Conservation (phyloP, 2,888 invertebrate species). For the Stictocephala bisonia region DNA sequence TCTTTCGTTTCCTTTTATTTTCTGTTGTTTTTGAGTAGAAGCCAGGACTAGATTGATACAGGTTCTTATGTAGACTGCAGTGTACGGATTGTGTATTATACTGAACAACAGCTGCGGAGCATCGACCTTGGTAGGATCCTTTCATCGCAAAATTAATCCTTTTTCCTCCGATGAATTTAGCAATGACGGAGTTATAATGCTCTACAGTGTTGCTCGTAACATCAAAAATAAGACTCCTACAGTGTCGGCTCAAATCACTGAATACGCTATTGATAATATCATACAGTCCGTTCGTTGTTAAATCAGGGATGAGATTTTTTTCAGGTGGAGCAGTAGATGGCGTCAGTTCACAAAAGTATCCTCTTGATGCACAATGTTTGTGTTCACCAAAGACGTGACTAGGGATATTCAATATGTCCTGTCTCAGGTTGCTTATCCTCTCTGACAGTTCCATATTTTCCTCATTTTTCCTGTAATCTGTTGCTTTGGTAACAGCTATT, state of each 20-base stretch:
- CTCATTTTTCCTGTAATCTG: slow-evolving; percentile 8
- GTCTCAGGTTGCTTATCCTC: slow-evolving; percentile 8
- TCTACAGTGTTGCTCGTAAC: slow-evolving; percentile 21
- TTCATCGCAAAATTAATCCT: slow-evolving; percentile 58
- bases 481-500: slow-evolving; percentile 22
- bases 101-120: slow-evolving; percentile 60
- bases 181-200: slow-evolving; percentile 17
- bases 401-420: slow-evolving; percentile 28
- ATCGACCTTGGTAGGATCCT: slow-evolving; percentile 60
- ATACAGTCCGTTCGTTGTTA: slow-evolving; percentile 11
- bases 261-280: slow-evolving; percentile 1
- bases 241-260: slow-evolving; percentile 20
- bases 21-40: slow-evolving; percentile 21
- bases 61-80: slow-evolving; percentile 9
- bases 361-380: background rate
- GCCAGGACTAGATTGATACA: slow-evolving; percentile 29
- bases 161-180: too few relatives aligned
- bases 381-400: slow-evolving; percentile 42
- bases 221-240: slow-evolving; percentile 19
- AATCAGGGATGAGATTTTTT: slow-evolving; percentile 10
- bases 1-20: slow-evolving; percentile 13
- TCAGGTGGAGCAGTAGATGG: background rate
- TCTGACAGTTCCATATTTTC: background rate
- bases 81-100: slow-evolving; percentile 58
- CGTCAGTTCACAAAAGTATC: slow-evolving; percentile 18